Base-by-base conservation (phyloP, 2,797 vertebrate species). In the Simalia tracyae region DNA sequence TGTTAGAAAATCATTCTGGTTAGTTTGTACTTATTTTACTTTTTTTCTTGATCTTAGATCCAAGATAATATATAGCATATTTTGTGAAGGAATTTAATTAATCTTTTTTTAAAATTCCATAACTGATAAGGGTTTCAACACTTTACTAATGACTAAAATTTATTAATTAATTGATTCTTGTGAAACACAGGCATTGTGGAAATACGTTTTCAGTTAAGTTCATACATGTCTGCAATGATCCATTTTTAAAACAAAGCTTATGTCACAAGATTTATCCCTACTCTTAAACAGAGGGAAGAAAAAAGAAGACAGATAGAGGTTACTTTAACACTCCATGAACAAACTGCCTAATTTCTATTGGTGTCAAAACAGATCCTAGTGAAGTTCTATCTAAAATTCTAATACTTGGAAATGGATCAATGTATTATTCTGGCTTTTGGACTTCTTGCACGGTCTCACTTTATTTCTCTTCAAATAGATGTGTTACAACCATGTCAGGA, bases 1-100 rank as follows among this genome's bases (percentile, higher is more conserved):
- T 5, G 12, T 90, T 81, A 5, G 26, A 87, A 5, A 15, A 85
- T 28, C 46, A 90, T 90, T 92, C 93, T 90, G 19, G 60, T 93
- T 92, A 91, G 15, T 94, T 95, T 60, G 46, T 50, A 91, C 90
- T 95, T 91, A 59, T 1, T 92, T 36, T 61, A 94, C 84, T 93
- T 86, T 50, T 94, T 86, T 89, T 64, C 59, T 54, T 90, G 42
- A 88, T 90, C 84, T 63, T 90, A 91, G 59, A 50, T 50, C 50
- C 50, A 50, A 50, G 50, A 50, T 50, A 50, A 50, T 50, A 50
- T 8, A 50, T 50, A 50, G 50, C 42, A 50, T 50, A 50, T 50
- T 50, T 50, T 12, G 14, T 54, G 61, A 54, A 89, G 8, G 12
- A 56, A 15, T 72, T 61, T 22, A 4, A 57, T 50, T 90, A 92